A percentile compares a stretch with the other conserved stretches of the same genome.
Evolutionary conservation across 2,797 vertebrate genomes (phyloP).

Genomic region (Prionace glauca): DNA sequence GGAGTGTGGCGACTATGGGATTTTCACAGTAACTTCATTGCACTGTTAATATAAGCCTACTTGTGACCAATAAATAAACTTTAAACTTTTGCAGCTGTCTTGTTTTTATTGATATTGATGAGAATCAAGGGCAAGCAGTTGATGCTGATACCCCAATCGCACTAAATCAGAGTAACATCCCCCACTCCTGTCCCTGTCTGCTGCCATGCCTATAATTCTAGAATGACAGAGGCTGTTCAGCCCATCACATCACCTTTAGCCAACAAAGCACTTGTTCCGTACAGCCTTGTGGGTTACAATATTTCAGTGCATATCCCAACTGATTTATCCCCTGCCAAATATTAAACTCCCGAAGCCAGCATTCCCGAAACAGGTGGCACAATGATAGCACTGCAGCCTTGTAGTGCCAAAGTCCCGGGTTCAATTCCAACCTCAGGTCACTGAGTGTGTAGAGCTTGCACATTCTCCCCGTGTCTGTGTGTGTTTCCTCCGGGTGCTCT

Average conservation of each 20-base stretch:
- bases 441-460: no score
- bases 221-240: background rate
- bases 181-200: background rate
- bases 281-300: background rate
- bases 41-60: no score
- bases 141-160: background rate
- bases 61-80: no score
- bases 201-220: background rate
- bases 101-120: background rate
- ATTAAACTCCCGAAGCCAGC: background rate
- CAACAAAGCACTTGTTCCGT: no score
- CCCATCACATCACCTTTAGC: background rate
- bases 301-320: background rate
- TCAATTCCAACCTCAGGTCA: no score
- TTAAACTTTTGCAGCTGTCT: background rate
- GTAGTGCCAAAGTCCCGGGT: no score
- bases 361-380: no score
- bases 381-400: no score
- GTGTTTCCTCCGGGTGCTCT: no score
- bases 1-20: no score
- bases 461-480: no score
- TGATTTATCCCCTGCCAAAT: background rate
- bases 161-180: background rate
- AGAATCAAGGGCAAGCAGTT: background rate
- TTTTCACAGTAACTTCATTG: no score